Base-by-base conservation (phyloP, 2,113 vertebrate genomes). In the Argyrosomus japonicus region DNA sequence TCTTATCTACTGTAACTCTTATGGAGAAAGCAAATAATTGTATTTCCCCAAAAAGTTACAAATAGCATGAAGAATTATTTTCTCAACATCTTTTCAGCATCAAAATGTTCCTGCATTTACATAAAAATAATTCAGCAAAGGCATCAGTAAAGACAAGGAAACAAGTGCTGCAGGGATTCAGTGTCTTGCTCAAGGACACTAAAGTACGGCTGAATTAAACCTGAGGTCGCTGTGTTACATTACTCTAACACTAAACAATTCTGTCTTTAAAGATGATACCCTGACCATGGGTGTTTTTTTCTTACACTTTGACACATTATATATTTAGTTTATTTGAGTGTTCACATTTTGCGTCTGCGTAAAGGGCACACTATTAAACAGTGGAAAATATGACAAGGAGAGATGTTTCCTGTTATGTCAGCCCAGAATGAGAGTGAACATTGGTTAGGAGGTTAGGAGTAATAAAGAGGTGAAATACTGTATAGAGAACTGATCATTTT, bases 391-490 rank as follows among this genome's bases (percentile, higher is more conserved):
- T 61, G 27, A 82, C 45, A 54, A 54, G 48, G 29, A 67, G 5
- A 80, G 68, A 57, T 48, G 21, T 65, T 77, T 64, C 40, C 53
- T 54, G 53, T 36, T 71, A 21, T 69, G 57, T 62, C 10, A 29
- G 6, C 2, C 18, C 56, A 72, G 54, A 58, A 32, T 25, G 19
- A 50, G 12, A 73, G n/a, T 69, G 43, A 77, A 47, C 36, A 57
- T 23, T 51, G 51, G 27, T 21, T 40, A 29, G 21, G 27, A 74
- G 67, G 27, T 23, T 40, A 29, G 21, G 27, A 74, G 67, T 58
- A 74, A 80, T 87, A 84, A 86, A 88, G 58, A 68, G 69, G 48
- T 82, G 82, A 88, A 79, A 89, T 86, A 90, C 51, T 73, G 54
- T 69, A 78, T 11, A 53, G 68, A 61, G 48, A 73, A 86, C 79